Percentiles rank a stretch among this genome's conserved stretches.
These are phyloP conservation scores for Actinemys pallida DNA, from an alignment of 2,113 vertebrate species.

Conservation along the genomic window DNA sequence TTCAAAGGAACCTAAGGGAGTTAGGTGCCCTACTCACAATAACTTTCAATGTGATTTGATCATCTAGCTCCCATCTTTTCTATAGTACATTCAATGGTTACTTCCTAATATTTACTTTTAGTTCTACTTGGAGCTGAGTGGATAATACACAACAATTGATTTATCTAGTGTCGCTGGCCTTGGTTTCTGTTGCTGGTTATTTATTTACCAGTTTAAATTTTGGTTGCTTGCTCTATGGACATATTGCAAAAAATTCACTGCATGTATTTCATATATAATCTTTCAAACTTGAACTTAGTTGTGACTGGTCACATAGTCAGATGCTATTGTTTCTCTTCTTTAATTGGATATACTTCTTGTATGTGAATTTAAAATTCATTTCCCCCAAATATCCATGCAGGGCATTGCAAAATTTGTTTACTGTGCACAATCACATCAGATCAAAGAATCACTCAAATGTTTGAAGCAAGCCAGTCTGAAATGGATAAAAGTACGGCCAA, in stretches of 20 bases:
- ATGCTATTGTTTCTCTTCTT: neutral
- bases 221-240: neutral
- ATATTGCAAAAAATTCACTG: neutral
- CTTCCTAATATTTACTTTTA: neutral
- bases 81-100: neutral
- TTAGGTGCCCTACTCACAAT: neutral
- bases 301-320: neutral
- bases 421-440: fast-evolving
- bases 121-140: fast-evolving
- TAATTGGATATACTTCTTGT: neutral
- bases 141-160: neutral
- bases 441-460: neutral
- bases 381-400: neutral
- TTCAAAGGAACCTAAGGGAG: neutral
- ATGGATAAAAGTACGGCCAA: neutral
- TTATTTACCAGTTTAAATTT: neutral
- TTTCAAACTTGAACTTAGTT: neutral
- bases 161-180: neutral
- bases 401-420: neutral
- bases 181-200: neutral
- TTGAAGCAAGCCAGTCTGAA: neutral
- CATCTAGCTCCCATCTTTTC: fast-evolving
- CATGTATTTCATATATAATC: neutral
- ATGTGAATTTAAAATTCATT: neutral
- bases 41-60: neutral